A percentile compares a stretch with the other conserved stretches of the same genome.
phyloP scores from a whole-genome alignment of 2,888 invertebrate genomes.

The Ennomos fuscantarius region DNA sequence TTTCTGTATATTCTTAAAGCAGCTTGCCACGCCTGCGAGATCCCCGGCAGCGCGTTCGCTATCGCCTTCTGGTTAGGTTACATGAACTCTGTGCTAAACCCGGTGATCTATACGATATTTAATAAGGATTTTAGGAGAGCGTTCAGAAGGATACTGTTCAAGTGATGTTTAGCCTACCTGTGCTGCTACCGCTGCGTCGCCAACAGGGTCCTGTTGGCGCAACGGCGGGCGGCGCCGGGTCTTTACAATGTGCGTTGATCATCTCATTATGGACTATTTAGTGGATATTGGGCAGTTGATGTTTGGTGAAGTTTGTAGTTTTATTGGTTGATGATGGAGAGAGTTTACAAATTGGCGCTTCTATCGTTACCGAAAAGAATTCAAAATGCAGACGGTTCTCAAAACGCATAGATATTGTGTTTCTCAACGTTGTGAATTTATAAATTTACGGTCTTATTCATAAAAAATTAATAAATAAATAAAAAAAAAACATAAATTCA shows the following conservation, averaged over 20 bases:
- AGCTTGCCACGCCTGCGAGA: slow-evolving; percentile 89
- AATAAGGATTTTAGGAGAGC: slow-evolving; percentile 99
- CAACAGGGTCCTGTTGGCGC: slow-evolving; percentile 86
- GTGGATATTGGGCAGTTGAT: slow-evolving; percentile 13
- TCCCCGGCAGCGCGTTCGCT: slow-evolving; percentile 94
- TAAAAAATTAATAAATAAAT: no score
- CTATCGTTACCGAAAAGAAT: no score
- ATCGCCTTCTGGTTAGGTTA: slow-evolving; percentile 99
- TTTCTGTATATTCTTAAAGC: slow-evolving; percentile 95
- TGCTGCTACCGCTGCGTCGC: slow-evolving; percentile 92
- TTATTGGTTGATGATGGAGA: slow-evolving; percentile 24
- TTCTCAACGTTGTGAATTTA: no score
- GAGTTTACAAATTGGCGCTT: not conserved
- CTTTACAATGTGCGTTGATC: slow-evolving; percentile 81
- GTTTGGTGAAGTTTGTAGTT: slow-evolving; percentile 7
- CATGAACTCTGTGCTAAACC: slow-evolving; percentile 98
- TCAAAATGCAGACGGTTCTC: no score
- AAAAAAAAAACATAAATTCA: no score
- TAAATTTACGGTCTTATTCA: no score
- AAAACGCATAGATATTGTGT: no score
- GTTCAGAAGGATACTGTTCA: slow-evolving; percentile 97
- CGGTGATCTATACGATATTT: slow-evolving; percentile 98
- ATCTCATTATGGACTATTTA: slow-evolving; percentile 38
- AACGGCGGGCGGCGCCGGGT: slow-evolving; percentile 87
- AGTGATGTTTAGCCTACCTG: slow-evolving; percentile 96